phyloP scores from a whole-genome alignment of 2,888 invertebrate genomes.

The Rhagonycha lutea region DNA sequence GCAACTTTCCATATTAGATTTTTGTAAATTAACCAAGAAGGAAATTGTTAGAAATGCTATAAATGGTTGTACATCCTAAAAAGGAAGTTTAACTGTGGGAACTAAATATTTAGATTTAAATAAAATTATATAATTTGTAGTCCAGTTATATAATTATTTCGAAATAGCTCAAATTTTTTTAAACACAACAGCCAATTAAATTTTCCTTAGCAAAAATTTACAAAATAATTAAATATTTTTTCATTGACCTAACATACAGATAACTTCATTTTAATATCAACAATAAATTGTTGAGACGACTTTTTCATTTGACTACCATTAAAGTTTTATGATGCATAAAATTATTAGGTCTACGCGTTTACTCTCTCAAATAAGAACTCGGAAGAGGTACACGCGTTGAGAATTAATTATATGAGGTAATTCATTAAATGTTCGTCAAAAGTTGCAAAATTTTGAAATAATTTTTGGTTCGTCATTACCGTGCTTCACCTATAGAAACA shows the following conservation, averaged over 20 bases:
- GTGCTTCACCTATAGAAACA: neutral
- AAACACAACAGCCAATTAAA: neutral
- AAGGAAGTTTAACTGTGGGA: neutral
- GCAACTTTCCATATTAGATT: neutral
- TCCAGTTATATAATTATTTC: neutral
- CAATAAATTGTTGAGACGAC: neutral
- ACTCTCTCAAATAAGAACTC: neutral
- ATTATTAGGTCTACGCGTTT: neutral
- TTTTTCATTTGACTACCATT: neutral
- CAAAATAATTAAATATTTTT: no score
- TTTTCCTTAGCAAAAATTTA: neutral
- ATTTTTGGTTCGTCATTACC: neutral
- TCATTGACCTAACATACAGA: neutral
- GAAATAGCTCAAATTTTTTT: neutral
- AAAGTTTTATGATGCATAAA: neutral
- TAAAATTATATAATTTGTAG: neutral
- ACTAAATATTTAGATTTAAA: constrained; percentile 1
- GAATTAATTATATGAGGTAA: neutral
- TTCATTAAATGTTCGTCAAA: neutral
- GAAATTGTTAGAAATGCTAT: neutral
- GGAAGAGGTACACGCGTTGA: neutral
- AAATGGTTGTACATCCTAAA: neutral
- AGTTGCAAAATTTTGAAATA: neutral
- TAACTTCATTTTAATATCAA: neutral
- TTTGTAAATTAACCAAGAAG: constrained; percentile 3